Percentiles rank a stretch among this genome's conserved stretches.
phyloP scores from a whole-genome alignment of 2,888 invertebrate species.

The Rhorus exstirpatorius region DNA sequence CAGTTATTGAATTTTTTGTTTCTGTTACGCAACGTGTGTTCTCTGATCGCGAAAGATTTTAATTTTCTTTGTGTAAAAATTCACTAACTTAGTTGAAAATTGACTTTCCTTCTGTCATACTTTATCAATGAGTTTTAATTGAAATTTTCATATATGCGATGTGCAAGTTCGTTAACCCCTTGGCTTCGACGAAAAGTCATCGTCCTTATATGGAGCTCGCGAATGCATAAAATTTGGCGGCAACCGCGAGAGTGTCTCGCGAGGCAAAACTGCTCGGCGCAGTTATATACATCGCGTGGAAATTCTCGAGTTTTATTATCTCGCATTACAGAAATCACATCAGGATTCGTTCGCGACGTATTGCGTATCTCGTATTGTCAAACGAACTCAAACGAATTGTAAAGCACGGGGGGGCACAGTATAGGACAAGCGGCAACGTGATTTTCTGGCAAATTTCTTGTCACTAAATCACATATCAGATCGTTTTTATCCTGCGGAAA shows the following conservation, averaged over 20 bases:
- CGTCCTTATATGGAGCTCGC: neutral
- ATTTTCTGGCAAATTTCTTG: conserved; percentile 3
- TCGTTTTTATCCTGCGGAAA: no score
- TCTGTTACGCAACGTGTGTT: no score
- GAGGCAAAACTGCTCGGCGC: conserved; percentile 15
- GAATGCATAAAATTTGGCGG: neutral
- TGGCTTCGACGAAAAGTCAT: neutral
- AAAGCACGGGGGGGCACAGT: no score
- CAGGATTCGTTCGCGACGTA: no score
- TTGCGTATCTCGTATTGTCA: no score
- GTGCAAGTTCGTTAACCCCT: conserved; percentile 15
- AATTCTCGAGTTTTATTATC: conserved; percentile 50
- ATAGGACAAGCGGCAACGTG: no score
- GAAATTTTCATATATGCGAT: neutral
- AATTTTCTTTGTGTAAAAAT: no score
- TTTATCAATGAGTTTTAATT: neutral
- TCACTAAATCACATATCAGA: no score
- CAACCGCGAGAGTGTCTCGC: conserved; percentile 1
- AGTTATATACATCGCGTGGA: conserved; percentile 30
- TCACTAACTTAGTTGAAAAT: no score
- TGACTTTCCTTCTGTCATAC: neutral
- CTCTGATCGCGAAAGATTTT: no score
- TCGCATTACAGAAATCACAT: conserved; percentile 53
- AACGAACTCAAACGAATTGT: no score
- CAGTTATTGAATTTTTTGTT: no score